These are phyloP conservation scores for Atherinomorus stipes DNA, from an alignment of 2,113 vertebrate genomes.

Conservation along the genomic window DNA sequence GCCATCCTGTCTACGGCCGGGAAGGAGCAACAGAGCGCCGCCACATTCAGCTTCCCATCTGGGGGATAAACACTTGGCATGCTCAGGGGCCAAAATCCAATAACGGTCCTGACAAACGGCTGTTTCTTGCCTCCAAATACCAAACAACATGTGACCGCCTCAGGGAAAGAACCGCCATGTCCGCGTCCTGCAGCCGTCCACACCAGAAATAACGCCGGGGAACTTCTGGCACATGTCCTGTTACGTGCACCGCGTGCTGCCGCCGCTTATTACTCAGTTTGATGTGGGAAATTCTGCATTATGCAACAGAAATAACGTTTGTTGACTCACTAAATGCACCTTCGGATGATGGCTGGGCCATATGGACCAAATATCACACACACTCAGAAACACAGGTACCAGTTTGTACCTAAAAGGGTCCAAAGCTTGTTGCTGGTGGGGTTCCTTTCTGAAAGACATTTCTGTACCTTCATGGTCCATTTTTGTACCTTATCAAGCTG, in stretches of 20 bases:
- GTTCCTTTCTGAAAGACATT: too few species aligned
- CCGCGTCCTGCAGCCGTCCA: slow-evolving; percentile 48
- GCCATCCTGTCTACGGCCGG: slow-evolving; percentile 51
- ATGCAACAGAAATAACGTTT: slow-evolving; percentile 29
- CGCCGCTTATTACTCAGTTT: slow-evolving; percentile 46
- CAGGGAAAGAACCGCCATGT: slow-evolving; percentile 64
- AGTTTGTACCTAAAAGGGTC: too few species aligned
- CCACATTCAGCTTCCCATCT: slow-evolving; percentile 49
- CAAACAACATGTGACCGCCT: slow-evolving; percentile 82
- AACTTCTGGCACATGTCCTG: slow-evolving; percentile 69
- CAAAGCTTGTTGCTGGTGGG: too few species aligned
- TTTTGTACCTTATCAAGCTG: too few species aligned
- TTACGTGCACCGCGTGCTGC: slow-evolving; percentile 60
- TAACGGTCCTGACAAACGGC: slow-evolving; percentile 80
- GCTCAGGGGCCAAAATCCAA: slow-evolving; percentile 75
- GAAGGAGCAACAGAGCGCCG: slow-evolving; percentile 56
- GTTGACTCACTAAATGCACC: too few species aligned
- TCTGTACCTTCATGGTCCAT: too few species aligned
- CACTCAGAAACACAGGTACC: too few species aligned
- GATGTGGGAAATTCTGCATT: slow-evolving; percentile 12
- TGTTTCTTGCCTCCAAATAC: slow-evolving; percentile 75
- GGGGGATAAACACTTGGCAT: slow-evolving; percentile 54
- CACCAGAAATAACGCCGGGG: slow-evolving; percentile 72
- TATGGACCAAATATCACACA: too few species aligned
- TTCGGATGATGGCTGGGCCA: too few species aligned